These are phyloP conservation scores for Brachypalpus laphriformis DNA, from an alignment of 2,888 invertebrate genomes.

Conservation along the genomic window DNA sequence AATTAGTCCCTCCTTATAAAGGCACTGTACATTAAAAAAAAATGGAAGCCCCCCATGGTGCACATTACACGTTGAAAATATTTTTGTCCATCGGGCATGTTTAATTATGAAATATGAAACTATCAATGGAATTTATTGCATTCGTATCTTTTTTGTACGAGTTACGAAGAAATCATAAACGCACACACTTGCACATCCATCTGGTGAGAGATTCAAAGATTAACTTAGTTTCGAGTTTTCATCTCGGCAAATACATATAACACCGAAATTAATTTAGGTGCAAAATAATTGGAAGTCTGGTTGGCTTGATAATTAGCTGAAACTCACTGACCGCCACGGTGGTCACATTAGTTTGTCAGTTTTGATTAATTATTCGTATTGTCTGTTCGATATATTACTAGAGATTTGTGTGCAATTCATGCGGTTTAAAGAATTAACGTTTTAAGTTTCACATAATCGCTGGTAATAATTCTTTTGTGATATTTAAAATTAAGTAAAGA, in stretches of 20 bases:
- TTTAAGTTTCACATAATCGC: constrained; percentile 48
- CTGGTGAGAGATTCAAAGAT: constrained; percentile 10
- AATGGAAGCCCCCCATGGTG: constrained; percentile 3
- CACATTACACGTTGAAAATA: constrained; percentile 23
- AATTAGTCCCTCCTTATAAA: not conserved
- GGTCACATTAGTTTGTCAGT: constrained; percentile 45
- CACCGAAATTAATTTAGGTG: constrained; percentile 24
- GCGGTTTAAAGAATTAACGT: constrained; percentile 14
- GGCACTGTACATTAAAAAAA: not conserved
- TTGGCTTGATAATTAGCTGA: constrained; percentile 40
- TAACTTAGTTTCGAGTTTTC: constrained; percentile 5
- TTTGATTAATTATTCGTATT: constrained; percentile 55
- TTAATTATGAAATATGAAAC: constrained; percentile 57
- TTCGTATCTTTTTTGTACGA: not conserved
- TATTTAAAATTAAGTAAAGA: no score
- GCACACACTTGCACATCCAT: not conserved
- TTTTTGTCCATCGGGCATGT: constrained; percentile 18
- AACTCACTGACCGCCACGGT: constrained; percentile 19
- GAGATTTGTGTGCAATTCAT: not conserved
- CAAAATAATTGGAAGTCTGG: constrained; percentile 52
- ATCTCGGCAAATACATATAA: not conserved
- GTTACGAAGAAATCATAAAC: not conserved
- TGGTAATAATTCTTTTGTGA: constrained; percentile 25
- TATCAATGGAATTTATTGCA: constrained; percentile 32
- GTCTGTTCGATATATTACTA: constrained; percentile 9